Base-by-base conservation (phyloP, 1,140 invertebrate species). In the Riptortus pedestris region DNA sequence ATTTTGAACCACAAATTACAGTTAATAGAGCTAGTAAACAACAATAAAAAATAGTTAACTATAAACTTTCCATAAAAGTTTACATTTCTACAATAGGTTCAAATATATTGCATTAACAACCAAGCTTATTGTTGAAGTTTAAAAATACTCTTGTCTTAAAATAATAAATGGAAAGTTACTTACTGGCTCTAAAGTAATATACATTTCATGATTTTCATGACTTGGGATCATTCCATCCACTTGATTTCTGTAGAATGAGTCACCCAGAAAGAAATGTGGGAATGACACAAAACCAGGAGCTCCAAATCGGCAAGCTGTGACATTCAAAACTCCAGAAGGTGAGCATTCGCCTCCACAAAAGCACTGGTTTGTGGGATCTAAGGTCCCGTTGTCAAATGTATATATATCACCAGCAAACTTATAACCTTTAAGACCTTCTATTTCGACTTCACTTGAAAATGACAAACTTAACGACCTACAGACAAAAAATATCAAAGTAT, bases 211-310 rank as follows among this genome's bases (percentile, higher is more conserved):
- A 57, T 78, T 74, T 0, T 79, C 70, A 7, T 77, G 70, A 20
- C 79, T 72, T 0, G 87, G 84, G 4, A 74, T 67, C 66, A 89
- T 67, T 5, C 86, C 86, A 16, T 71, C 70, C 1, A 88, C 73
- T 38, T 38, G 31, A 5, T 81, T 67, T 7, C 71, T 67, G n/a
- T 85, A 79, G 33, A 73, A 74, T 0, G 79, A 74, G 71, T 87
- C 85, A 20, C 76, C 84, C 60, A 79, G 78, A 66, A 81, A 76
- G 69, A 88, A 89, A 74, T 90, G 85, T 20, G 87, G 87, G 65
- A 83, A 78, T 57, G 85, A 87, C 16, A 84, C 74, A 51, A 82
- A 85, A 0, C 79, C 79, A 0, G 86, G 86, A 12, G 83, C 79
- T 27, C 83, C 83, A 62, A 74, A 78, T n/a, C 79, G 74, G 65